phyloP scores from a whole-genome alignment of 2,888 invertebrate genomes.

The Caenorhabditis zanzibari region DNA sequence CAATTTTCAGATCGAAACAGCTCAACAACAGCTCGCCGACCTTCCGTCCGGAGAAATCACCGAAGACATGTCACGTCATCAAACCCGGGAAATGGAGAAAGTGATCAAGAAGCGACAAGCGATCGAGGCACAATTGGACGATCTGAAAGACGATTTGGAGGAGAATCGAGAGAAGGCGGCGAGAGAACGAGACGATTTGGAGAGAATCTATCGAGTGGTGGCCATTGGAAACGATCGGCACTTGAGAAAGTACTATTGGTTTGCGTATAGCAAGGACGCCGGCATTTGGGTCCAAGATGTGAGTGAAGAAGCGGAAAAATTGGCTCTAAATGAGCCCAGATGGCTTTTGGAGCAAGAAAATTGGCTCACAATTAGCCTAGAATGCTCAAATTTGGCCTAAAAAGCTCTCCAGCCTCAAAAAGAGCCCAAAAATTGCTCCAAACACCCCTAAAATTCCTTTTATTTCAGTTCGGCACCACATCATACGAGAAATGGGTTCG shows the following conservation, averaged over 20 bases:
- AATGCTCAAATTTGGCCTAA: neutral
- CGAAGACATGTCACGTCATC: conserved; percentile 39
- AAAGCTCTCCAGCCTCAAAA: neutral
- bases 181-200: conserved; percentile 48
- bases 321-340: too few relatives aligned
- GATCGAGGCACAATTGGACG: conserved; percentile 33
- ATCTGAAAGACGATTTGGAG: conserved; percentile 38
- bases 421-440: neutral
- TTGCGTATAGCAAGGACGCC: conserved; percentile 65
- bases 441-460: neutral
- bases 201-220: conserved; percentile 46
- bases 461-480: conserved; percentile 65
- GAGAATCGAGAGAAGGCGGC: conserved; percentile 42
- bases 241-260: conserved; percentile 72
- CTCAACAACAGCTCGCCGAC: conserved; percentile 25
- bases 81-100: conserved; percentile 25
- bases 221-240: conserved; percentile 74
- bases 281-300: conserved; percentile 77
- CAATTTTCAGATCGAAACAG: conserved; percentile 51
- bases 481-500: conserved; percentile 62
- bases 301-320: conserved; percentile 12
- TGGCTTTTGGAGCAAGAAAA: too few relatives aligned
- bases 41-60: conserved; percentile 29
- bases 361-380: too few relatives aligned
- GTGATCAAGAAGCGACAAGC: conserved; percentile 6